Conservation (phyloP, 2,113 vertebrate species). For the Callospermophilus lateralis region DNA sequence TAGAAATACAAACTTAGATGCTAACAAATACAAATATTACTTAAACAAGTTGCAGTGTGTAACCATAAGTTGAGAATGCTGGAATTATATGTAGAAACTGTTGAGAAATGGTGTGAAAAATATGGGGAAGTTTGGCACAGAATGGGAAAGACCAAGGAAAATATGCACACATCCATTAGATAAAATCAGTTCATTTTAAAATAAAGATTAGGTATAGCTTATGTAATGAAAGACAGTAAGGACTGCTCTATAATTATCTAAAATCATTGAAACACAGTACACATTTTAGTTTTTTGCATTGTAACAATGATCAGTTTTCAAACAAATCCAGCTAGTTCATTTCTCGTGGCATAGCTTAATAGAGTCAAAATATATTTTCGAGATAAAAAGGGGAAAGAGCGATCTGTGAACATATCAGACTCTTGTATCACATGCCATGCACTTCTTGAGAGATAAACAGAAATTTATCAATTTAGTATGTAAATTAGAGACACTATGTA, state of each 20-base stretch:
- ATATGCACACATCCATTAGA: not conserved
- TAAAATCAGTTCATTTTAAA: conserved; percentile 5
- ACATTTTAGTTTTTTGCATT: not conserved
- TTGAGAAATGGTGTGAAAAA: not conserved
- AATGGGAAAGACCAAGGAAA: not conserved
- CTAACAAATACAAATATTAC: not conserved
- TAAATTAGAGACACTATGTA: not conserved
- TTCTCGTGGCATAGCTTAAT: not conserved
- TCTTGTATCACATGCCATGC: not conserved
- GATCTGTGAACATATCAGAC: not conserved
- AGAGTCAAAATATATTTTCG: conserved; percentile 41
- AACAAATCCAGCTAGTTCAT: not conserved
- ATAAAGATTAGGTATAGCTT: not conserved
- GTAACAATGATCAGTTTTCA: not conserved
- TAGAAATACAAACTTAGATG: not conserved
- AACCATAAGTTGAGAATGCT: not conserved
- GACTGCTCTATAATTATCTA: not conserved
- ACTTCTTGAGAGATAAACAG: not conserved
- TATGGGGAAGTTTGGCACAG: not conserved
- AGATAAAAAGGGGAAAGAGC: not conserved
- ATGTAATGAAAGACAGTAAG: not conserved
- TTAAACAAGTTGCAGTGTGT: not conserved
- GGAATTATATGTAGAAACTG: not conserved
- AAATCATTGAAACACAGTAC: not conserved
- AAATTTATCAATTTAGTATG: not conserved